Evolutionary conservation across 1,140 invertebrate genomes (phyloP).

Genomic region (Metopolophium dirhodum): DNA sequence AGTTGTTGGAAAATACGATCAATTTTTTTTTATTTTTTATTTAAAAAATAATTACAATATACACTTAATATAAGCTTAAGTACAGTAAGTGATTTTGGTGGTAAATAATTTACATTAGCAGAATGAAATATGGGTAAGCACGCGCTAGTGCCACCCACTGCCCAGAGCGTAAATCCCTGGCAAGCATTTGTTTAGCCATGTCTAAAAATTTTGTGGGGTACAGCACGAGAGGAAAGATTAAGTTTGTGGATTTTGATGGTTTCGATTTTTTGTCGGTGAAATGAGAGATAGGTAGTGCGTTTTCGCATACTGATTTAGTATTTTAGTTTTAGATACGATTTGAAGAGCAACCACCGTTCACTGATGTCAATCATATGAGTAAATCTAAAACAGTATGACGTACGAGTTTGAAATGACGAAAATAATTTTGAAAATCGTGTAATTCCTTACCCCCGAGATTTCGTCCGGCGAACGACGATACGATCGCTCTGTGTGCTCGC

Average conservation of each 20-base stretch:
- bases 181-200: background rate
- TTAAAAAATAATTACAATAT: background rate
- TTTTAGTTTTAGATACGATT: background rate
- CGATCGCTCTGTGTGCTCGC: background rate
- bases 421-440: background rate
- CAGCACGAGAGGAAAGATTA: background rate
- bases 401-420: background rate
- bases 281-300: background rate
- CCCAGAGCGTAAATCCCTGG: too few species aligned
- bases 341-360: background rate
- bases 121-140: background rate
- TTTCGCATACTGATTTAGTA: background rate
- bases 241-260: background rate
- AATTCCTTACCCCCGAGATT: background rate
- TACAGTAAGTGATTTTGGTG: background rate
- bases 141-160: too few species aligned
- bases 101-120: background rate
- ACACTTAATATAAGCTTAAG: background rate
- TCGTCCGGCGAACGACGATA: background rate
- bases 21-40: background rate
- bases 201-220: fast-evolving
- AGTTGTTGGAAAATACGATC: background rate
- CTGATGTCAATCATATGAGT: background rate
- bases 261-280: background rate
- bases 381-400: background rate